Conservation (phyloP, 2,797 vertebrate species). For the Strix occidentalis region DNA sequence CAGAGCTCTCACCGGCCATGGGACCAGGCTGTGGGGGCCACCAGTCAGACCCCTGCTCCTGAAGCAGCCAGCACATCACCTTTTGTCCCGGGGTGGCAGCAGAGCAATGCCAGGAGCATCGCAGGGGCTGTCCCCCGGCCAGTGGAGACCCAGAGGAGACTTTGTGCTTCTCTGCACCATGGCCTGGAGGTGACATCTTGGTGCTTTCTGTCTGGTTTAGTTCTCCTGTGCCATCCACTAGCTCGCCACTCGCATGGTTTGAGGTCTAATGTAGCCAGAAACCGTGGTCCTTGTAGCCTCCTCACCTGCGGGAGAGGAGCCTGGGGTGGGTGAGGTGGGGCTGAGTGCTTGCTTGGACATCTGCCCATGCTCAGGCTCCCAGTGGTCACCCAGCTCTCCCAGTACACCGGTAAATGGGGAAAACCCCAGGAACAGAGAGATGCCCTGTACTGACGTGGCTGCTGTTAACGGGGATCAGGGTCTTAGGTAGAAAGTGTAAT, state of each 20-base stretch:
- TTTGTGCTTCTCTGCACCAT: rapidly evolving
- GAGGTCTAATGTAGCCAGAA: neutral
- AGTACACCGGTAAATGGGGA: rapidly evolving
- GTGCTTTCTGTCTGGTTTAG: neutral
- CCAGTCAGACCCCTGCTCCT: neutral
- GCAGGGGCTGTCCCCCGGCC: rapidly evolving
- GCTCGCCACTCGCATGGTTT: neutral
- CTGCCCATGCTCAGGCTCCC: rapidly evolving
- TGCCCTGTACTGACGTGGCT: rapidly evolving
- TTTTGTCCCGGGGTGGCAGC: rapidly evolving
- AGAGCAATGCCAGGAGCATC: neutral
- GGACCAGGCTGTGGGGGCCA: neutral
- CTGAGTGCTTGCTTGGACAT: rapidly evolving
- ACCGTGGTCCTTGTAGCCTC: rapidly evolving
- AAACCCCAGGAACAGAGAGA: neutral
- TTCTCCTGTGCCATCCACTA: rapidly evolving
- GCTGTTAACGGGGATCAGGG: rapidly evolving
- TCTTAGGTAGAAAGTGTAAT: neutral
- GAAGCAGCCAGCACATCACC: rapidly evolving
- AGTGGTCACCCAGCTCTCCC: neutral
- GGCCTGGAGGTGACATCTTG: neutral
- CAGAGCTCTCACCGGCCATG: rapidly evolving
- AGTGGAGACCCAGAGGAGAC: neutral
- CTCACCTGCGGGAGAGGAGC: neutral
- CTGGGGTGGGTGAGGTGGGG: neutral